Evolutionary conservation across 2,888 invertebrate genomes (phyloP).

Genomic region (Drosophila stalkeri): DNA sequence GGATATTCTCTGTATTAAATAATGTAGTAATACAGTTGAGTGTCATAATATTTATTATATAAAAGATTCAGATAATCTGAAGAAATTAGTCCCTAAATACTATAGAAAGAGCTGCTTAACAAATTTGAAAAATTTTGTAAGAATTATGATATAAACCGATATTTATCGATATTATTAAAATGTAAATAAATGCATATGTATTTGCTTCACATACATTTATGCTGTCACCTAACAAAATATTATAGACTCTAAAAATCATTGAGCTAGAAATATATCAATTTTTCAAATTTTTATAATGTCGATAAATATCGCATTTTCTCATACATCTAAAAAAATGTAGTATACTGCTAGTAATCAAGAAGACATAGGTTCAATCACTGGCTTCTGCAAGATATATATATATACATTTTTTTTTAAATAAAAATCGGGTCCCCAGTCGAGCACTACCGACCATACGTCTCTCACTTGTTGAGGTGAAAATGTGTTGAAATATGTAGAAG

Average conservation of each 20-base stretch:
- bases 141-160: not conserved
- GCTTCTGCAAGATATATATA: too few species aligned
- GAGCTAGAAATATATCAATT: not conserved
- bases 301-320: not conserved
- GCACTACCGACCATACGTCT: not conserved
- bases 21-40: too few species aligned
- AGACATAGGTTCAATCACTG: too few species aligned
- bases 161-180: not conserved
- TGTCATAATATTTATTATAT: too few species aligned
- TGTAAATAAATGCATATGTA: not conserved
- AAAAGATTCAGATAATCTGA: too few species aligned
- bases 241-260: not conserved
- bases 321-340: not conserved
- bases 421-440: not conserved
- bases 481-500: too few species aligned
- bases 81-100: not conserved
- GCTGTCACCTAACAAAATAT: not conserved
- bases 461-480: not conserved
- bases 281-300: not conserved
- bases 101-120: not conserved
- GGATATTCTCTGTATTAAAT: too few species aligned
- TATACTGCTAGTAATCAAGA: not conserved
- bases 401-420: too few species aligned
- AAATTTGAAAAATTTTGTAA: not conserved
- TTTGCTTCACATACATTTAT: not conserved